phyloP scores from a whole-genome alignment of 2,113 vertebrate genomes.

The Melanerpes formicivorus region DNA sequence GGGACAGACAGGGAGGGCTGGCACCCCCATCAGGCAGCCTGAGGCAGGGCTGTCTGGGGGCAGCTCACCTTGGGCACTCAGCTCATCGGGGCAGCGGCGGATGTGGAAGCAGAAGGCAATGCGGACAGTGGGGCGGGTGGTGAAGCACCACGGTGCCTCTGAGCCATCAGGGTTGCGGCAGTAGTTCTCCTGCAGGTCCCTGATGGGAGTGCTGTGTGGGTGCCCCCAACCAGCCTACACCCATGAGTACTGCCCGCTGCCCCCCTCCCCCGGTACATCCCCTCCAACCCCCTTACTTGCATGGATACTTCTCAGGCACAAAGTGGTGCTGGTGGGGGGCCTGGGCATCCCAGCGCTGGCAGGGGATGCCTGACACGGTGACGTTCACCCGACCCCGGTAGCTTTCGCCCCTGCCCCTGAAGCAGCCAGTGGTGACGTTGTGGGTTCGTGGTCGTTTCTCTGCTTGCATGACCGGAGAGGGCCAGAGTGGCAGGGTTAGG shows the following conservation, averaged over 20 bases:
- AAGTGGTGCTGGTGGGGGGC: constrained; percentile 89
- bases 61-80: constrained; percentile 83
- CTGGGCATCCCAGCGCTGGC: constrained; percentile 94
- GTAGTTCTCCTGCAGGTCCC: constrained; percentile 93
- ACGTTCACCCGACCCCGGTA: constrained; percentile 89
- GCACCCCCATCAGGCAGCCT: fast-evolving
- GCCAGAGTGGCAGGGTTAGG: neutral
- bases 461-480: constrained; percentile 21
- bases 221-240: neutral
- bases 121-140: constrained; percentile 78
- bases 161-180: constrained; percentile 96
- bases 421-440: constrained; percentile 78
- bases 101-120: constrained; percentile 94
- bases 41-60: neutral
- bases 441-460: constrained; percentile 42
- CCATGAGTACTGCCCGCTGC: neutral
- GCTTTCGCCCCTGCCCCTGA: constrained; percentile 87
- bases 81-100: constrained; percentile 88
- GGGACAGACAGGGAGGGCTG: neutral
- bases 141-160: constrained; percentile 97
- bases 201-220: neutral
- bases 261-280: fast-evolving
- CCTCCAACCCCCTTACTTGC: constrained; percentile 83
- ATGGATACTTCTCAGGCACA: constrained; percentile 87
- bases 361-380: constrained; percentile 87